These are phyloP conservation scores for Phoxinus phoxinus DNA, from an alignment of 2,113 vertebrate species.

Conservation along the genomic window DNA sequence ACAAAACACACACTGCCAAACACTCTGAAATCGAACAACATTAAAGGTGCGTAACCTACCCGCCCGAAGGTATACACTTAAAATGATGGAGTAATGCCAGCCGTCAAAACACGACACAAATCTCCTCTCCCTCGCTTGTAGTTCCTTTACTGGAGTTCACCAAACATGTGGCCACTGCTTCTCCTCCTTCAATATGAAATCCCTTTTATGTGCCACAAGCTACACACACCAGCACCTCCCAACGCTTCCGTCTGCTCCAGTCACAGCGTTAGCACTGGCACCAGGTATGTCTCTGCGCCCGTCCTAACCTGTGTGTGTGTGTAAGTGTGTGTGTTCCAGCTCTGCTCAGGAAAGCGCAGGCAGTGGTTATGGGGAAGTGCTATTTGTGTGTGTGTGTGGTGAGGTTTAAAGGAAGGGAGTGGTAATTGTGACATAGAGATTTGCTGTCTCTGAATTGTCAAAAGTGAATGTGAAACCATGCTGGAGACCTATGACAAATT, in stretches of 20 bases:
- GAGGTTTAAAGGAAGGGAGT: conserved; percentile 64
- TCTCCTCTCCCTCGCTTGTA: neutral
- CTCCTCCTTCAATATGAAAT: neutral
- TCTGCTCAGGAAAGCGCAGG: conserved; percentile 54
- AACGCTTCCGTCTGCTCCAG: neutral
- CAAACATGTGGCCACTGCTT: neutral
- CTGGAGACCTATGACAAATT: conserved; percentile 21
- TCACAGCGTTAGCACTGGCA: conserved; percentile 67
- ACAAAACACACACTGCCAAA: neutral
- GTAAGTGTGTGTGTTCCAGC: conserved; percentile 46
- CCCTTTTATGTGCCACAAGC: conserved; percentile 20
- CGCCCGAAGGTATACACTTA: conserved; percentile 6
- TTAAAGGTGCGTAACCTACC: conserved; percentile 24
- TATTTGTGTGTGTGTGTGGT: conserved; percentile 43
- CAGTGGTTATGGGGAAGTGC: conserved; percentile 56
- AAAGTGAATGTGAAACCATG: conserved; percentile 40
- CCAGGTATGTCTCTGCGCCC: conserved; percentile 62
- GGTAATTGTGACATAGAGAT: conserved; percentile 64
- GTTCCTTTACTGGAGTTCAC: neutral
- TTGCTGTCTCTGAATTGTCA: conserved; percentile 63
- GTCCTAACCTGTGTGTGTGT: conserved; percentile 27
- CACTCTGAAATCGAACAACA: neutral
- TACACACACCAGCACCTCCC: conserved; percentile 60
- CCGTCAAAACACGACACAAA: neutral
- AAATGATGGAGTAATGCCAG: neutral